Conservation (phyloP, 2,113 vertebrate species). For the Siniperca knerii region DNA sequence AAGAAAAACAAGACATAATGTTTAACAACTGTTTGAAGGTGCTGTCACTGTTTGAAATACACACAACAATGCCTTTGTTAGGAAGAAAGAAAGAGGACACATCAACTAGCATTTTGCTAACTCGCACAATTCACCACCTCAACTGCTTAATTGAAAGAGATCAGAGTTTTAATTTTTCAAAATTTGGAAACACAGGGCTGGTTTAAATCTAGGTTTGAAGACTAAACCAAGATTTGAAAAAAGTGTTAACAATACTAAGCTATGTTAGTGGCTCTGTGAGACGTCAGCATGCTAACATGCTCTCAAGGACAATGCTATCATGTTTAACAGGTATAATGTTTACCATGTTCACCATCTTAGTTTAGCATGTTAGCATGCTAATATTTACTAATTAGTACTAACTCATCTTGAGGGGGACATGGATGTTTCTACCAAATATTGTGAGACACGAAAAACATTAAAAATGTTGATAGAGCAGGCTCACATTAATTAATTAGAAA, state of each 20-base stretch:
- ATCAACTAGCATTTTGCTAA: background rate
- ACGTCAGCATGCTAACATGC: background rate
- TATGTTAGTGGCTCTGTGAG: background rate
- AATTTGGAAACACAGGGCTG: background rate
- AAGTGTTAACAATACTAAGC: background rate
- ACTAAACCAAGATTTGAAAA: background rate
- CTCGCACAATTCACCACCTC: background rate
- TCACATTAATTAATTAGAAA: conserved; percentile 14
- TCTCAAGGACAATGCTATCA: background rate
- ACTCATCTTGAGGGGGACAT: background rate
- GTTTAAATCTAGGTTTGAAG: background rate
- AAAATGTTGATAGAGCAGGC: background rate
- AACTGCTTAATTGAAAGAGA: background rate
- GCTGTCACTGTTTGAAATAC: background rate
- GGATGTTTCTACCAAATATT: background rate
- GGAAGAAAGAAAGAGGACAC: background rate
- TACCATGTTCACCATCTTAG: background rate
- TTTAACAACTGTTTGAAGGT: background rate
- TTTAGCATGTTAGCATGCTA: background rate
- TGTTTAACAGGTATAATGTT: background rate
- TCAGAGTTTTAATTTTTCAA: background rate
- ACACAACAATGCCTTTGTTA: background rate
- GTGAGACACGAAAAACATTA: background rate
- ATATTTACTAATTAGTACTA: background rate
- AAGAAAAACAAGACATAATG: background rate